Conservation (phyloP, 2,113 vertebrate species). For the Capreolus pygargus region DNA sequence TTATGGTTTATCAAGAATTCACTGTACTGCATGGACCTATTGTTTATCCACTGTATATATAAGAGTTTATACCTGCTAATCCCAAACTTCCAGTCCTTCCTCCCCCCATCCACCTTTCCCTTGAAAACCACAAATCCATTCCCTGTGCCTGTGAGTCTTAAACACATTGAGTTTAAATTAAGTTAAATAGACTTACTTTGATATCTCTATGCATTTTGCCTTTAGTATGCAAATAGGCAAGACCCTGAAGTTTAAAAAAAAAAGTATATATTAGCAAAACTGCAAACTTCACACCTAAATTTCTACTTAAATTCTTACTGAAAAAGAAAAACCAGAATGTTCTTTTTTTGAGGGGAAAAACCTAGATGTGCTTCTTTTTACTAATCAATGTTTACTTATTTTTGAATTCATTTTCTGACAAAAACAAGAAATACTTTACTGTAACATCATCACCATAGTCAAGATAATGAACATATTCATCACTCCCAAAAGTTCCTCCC, state of each 20-base stretch:
- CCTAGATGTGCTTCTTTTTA: not conserved
- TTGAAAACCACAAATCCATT: not conserved
- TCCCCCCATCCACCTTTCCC: not conserved
- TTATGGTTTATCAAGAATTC: not conserved
- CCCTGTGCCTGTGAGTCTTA: not conserved
- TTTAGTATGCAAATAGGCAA: slow-evolving; percentile 95
- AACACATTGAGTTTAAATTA: not conserved
- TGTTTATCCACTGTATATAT: not conserved
- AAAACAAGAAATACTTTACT: slow-evolving; percentile 15
- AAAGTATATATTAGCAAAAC: slow-evolving; percentile 36
- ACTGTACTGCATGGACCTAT: not conserved
- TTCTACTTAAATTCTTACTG: not conserved
- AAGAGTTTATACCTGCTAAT: not conserved
- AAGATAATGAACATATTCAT: not conserved
- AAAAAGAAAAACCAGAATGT: not conserved
- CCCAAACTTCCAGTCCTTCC: not conserved
- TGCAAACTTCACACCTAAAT: not conserved
- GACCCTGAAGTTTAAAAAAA: slow-evolving; percentile 85
- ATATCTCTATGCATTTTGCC: slow-evolving; percentile 99
- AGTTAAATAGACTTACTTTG: slow-evolving; percentile 87
- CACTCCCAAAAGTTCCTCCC: not conserved
- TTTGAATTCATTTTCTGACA: slow-evolving; percentile 30
- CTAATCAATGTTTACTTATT: not conserved
- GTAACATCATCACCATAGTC: not conserved
- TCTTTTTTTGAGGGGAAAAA: not conserved